These are phyloP conservation scores for Acanthococcus lagerstroemiae DNA, from an alignment of 2,888 invertebrate species.

Conservation along the genomic window DNA sequence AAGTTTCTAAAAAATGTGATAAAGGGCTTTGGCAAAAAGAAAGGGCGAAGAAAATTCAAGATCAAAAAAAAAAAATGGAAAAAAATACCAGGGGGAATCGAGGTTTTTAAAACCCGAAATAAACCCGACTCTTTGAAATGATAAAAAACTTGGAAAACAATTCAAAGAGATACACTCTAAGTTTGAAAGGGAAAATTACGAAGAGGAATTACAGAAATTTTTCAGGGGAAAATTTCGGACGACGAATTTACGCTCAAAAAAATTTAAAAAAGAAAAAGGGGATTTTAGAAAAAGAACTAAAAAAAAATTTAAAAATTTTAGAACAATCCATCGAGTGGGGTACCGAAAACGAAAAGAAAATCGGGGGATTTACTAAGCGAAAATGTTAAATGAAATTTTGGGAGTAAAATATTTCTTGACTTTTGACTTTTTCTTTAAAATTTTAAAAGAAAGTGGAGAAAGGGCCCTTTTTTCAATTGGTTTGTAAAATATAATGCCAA, in stretches of 20 bases:
- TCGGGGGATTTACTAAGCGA: conserved; percentile 12
- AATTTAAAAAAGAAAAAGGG: conserved; percentile 1
- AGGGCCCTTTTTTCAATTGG: too few species aligned
- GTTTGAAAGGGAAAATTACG: conserved; percentile 13
- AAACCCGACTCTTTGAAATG: conserved; percentile 1
- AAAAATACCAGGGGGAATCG: conserved; percentile 4
- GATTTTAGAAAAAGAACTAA: conserved; percentile 7
- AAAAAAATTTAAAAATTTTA: neutral
- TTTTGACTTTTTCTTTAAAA: neutral
- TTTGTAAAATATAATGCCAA: too few species aligned
- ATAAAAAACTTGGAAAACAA: conserved; percentile 11
- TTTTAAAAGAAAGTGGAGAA: too few species aligned
- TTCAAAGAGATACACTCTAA: conserved; percentile 4
- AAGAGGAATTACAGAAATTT: conserved; percentile 3
- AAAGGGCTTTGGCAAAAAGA: too few species aligned
- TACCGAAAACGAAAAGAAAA: conserved; percentile 14
- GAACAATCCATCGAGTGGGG: neutral
- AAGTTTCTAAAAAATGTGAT: too few species aligned
- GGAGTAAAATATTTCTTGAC: conserved; percentile 4
- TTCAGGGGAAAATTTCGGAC: conserved; percentile 3
- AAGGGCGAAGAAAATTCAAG: conserved; percentile 18
- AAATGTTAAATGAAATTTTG: neutral
- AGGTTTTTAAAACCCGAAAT: conserved; percentile 1
- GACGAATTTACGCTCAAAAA: conserved; percentile 3
- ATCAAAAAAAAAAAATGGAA: conserved; percentile 1